A percentile compares a stretch with the other conserved stretches of the same genome.
Conservation (phyloP, 2,797 vertebrate genomes). For the Trachops cirrhosus region DNA sequence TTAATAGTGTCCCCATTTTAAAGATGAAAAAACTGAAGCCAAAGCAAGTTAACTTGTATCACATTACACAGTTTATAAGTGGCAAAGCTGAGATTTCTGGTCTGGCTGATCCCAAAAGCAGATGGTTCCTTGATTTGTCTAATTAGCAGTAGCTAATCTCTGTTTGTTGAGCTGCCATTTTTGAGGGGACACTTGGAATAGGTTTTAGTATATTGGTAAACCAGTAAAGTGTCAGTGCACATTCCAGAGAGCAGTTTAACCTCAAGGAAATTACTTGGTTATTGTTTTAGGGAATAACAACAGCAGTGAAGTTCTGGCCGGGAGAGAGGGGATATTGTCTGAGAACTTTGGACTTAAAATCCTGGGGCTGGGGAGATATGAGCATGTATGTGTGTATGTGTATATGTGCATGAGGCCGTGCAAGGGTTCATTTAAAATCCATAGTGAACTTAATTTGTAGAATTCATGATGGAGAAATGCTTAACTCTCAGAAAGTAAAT, state of each 20-base stretch:
- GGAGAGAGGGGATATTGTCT: not conserved
- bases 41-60: not conserved
- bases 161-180: not conserved
- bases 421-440: not conserved
- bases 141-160: not conserved
- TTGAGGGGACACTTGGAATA: not conserved
- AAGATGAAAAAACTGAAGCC: not conserved
- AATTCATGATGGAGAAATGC: not conserved
- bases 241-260: not conserved
- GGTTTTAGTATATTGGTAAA: not conserved
- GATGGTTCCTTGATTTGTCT: not conserved
- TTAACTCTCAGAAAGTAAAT: not conserved
- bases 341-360: not conserved
- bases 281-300: not conserved
- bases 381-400: accelerated
- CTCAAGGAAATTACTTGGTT: not conserved
- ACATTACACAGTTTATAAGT: not conserved
- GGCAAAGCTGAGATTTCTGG: not conserved
- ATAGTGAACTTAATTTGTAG: not conserved
- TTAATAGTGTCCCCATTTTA: not conserved
- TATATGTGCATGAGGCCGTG: not conserved
- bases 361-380: not conserved
- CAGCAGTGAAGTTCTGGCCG: not conserved
- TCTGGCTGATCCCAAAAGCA: not conserved
- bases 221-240: not conserved